Conservation (phyloP, 1,140 invertebrate genomes). For the Neuroterus valhalla region DNA sequence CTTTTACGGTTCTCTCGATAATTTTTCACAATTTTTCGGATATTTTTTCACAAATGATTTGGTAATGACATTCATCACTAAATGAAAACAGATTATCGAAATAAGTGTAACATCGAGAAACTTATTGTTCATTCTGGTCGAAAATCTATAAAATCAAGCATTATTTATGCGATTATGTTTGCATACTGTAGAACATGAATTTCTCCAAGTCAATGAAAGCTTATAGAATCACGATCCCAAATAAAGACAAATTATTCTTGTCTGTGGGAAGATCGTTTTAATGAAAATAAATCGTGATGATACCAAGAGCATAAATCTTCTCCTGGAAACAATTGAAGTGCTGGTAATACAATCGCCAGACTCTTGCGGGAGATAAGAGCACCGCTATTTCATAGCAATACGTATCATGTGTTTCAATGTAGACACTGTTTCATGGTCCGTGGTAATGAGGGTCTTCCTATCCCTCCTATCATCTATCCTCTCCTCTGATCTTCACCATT, state of each 20-base stretch:
- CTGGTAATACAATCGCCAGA: constrained; percentile 11
- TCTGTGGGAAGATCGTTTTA: not conserved
- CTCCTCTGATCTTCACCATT: constrained; percentile 25
- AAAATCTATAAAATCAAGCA: too few relatives aligned
- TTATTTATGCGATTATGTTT: too few relatives aligned
- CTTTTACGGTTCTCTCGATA: too few relatives aligned
- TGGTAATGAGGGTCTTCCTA: constrained; percentile 6
- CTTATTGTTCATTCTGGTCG: too few relatives aligned
- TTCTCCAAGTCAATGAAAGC: constrained; percentile 33
- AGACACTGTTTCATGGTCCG: constrained; percentile 9
- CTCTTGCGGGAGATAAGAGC: constrained; percentile 2
- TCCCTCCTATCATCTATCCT: not conserved
- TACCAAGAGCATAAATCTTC: constrained; percentile 16
- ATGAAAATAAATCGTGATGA: constrained; percentile 31
- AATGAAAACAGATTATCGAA: too few relatives aligned
- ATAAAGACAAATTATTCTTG: constrained; percentile 26
- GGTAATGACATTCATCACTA: too few relatives aligned
- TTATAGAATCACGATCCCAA: constrained; percentile 32
- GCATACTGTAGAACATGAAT: not conserved
- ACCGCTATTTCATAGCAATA: constrained; percentile 27
- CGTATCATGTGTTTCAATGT: constrained; percentile 15
- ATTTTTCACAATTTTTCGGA: too few relatives aligned
- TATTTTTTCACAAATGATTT: too few relatives aligned
- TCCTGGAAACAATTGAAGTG: constrained; percentile 16
- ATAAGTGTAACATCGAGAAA: too few relatives aligned